These are phyloP conservation scores for Brachionus sp. DNA, from an alignment of 1,140 invertebrate species.

Conservation along the genomic window DNA sequence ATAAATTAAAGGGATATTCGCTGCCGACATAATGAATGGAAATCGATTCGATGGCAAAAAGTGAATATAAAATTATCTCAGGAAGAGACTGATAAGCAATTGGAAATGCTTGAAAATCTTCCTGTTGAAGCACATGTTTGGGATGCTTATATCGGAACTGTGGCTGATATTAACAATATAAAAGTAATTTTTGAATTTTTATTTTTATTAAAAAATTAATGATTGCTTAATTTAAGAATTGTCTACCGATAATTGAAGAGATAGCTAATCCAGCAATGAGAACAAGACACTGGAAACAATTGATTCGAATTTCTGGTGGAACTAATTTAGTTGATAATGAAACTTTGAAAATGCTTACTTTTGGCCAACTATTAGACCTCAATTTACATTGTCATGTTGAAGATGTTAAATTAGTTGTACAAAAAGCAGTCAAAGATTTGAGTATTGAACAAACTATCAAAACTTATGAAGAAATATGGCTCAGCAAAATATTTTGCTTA, in stretches of 20 bases:
- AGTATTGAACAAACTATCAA: conserved; percentile 58
- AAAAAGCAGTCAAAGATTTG: conserved; percentile 58
- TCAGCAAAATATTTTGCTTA: conserved; percentile 58
- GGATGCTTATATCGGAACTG: conserved; percentile 57
- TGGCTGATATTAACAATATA: conserved; percentile 56
- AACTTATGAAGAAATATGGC: conserved; percentile 59
- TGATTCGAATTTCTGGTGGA: conserved; percentile 57
- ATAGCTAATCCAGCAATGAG: conserved; percentile 59
- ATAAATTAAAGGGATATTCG: conserved; percentile 51
- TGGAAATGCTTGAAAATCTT: conserved; percentile 53
- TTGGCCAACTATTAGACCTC: conserved; percentile 56
- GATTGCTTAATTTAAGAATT: conserved; percentile 49
- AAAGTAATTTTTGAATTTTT: conserved; percentile 52
- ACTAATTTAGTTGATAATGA: conserved; percentile 57
- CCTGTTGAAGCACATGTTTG: conserved; percentile 55
- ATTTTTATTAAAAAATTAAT: neutral
- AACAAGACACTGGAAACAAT: conserved; percentile 58
- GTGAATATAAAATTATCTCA: conserved; percentile 55
- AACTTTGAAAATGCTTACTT: conserved; percentile 57
- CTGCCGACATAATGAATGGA: conserved; percentile 57
- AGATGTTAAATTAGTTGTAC: conserved; percentile 57
- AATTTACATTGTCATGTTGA: conserved; percentile 59
- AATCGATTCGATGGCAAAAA: conserved; percentile 58
- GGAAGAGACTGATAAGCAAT: conserved; percentile 56
- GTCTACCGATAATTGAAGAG: conserved; percentile 57